Conservation (phyloP, 2,888 invertebrate genomes). For the Himalopsyche kuldschensis region DNA sequence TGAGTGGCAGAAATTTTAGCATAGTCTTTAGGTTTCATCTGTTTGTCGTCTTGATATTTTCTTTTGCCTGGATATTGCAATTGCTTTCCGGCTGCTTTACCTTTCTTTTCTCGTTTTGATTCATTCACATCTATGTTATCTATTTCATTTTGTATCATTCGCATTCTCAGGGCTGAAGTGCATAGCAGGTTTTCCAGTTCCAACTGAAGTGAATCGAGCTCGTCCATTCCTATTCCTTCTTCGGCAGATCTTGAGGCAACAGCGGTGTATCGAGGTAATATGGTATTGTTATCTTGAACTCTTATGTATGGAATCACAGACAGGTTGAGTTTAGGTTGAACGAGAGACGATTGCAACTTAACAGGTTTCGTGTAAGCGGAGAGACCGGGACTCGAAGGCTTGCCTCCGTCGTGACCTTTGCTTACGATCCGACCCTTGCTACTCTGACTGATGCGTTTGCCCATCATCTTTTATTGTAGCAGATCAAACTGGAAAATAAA, state of each 20-base stretch:
- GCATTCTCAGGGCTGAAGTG: slow-evolving; percentile 76
- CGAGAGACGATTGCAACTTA: slow-evolving; percentile 53
- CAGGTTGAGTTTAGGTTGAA: slow-evolving; percentile 53
- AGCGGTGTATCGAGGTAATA: slow-evolving; percentile 68
- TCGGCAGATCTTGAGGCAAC: slow-evolving; percentile 69
- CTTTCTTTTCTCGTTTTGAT: slow-evolving; percentile 58
- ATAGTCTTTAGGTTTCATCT: slow-evolving; percentile 62
- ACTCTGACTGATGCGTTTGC: slow-evolving; percentile 59
- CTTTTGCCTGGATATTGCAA: slow-evolving; percentile 60
- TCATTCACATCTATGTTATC: slow-evolving; percentile 66
- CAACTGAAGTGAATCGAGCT: slow-evolving; percentile 82
- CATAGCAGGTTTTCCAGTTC: slow-evolving; percentile 86
- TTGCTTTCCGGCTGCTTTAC: slow-evolving; percentile 59
- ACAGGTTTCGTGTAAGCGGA: slow-evolving; percentile 56
- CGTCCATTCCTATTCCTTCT: slow-evolving; percentile 83
- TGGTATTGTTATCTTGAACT: slow-evolving; percentile 67
- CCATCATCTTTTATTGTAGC: slow-evolving; percentile 47
- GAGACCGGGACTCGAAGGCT: slow-evolving; percentile 57
- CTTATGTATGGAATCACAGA: slow-evolving; percentile 66
- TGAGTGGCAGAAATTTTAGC: slow-evolving; percentile 55
- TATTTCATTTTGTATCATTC: slow-evolving; percentile 77
- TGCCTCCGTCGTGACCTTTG: slow-evolving; percentile 56
- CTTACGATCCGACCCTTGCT: slow-evolving; percentile 56
- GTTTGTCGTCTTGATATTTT: slow-evolving; percentile 60
- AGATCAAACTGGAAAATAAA: neutral